A percentile compares a stretch with the other conserved stretches of the same genome.
Evolutionary conservation across 2,888 invertebrate genomes (phyloP).

Genomic region (Gymnocheta viridis): DNA sequence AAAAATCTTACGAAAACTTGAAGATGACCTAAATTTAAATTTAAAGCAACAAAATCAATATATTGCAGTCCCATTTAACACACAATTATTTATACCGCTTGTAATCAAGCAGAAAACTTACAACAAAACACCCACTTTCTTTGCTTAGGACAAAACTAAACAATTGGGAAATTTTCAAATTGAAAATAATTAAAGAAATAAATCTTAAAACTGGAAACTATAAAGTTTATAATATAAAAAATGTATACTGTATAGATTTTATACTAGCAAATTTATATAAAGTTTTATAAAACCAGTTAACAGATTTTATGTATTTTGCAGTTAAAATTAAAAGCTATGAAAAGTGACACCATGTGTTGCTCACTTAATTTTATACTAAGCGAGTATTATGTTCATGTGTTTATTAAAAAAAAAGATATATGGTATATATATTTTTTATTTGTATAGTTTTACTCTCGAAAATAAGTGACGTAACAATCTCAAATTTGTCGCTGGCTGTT

Average conservation of each 20-base stretch:
- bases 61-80: conserved; percentile 12
- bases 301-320: conserved; percentile 9
- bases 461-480: conserved; percentile 76
- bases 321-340: conserved; percentile 31
- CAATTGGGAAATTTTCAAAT: neutral
- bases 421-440: conserved; percentile 42
- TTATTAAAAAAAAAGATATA: neutral
- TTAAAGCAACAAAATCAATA: conserved; percentile 32
- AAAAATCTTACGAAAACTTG: conserved; percentile 39
- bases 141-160: neutral
- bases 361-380: neutral
- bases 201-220: neutral
- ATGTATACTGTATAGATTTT: too few species aligned
- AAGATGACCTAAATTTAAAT: conserved; percentile 46
- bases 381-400: neutral
- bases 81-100: neutral
- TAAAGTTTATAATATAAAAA: neutral
- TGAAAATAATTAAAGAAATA: neutral
- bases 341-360: conserved; percentile 55
- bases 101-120: conserved; percentile 3
- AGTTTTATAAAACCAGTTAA: neutral
- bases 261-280: neutral
- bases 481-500: conserved; percentile 56
- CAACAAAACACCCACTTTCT: conserved; percentile 59
- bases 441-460: conserved; percentile 61